phyloP scores from a whole-genome alignment of 2,888 invertebrate species.

The Anthrax anthrax region DNA sequence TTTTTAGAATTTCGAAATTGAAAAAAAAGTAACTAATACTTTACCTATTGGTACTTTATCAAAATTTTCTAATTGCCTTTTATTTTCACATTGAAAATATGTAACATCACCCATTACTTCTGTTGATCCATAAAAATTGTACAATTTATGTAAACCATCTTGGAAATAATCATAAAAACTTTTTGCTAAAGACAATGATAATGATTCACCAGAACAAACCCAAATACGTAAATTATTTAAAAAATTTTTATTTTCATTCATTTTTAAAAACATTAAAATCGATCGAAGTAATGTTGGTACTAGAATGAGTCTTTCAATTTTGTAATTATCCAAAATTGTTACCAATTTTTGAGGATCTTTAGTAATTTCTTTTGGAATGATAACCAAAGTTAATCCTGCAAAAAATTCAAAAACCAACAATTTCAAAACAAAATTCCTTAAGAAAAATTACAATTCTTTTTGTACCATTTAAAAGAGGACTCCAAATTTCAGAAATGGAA shows the following conservation, averaged over 20 bases:
- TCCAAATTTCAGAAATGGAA: slow-evolving; percentile 78
- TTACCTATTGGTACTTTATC: slow-evolving; percentile 73
- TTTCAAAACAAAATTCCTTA: not conserved
- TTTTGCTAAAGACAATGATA: slow-evolving; percentile 52
- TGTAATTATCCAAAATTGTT: slow-evolving; percentile 49
- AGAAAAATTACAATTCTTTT: too few relatives aligned
- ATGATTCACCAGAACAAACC: slow-evolving; percentile 78
- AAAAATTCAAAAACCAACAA: not conserved
- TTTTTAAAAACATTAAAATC: slow-evolving; percentile 56
- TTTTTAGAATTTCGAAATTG: not conserved
- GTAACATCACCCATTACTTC: slow-evolving; percentile 88
- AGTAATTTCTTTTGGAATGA: slow-evolving; percentile 58
- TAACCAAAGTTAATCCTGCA: slow-evolving; percentile 45
- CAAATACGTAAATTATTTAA: slow-evolving; percentile 54
- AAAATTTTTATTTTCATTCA: slow-evolving; percentile 41
- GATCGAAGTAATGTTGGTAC: slow-evolving; percentile 73
- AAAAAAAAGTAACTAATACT: slow-evolving; percentile 18
- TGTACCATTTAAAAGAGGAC: slow-evolving; percentile 55
- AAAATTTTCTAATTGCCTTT: slow-evolving; percentile 43
- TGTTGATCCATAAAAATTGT: slow-evolving; percentile 84
- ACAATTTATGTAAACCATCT: slow-evolving; percentile 48
- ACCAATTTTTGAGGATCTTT: slow-evolving; percentile 67
- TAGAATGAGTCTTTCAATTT: slow-evolving; percentile 66
- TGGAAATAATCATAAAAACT: slow-evolving; percentile 65
- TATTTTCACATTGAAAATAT: slow-evolving; percentile 49